phyloP scores from a whole-genome alignment of 2,888 invertebrate genomes.

The Rotaria magnacalcarata region DNA sequence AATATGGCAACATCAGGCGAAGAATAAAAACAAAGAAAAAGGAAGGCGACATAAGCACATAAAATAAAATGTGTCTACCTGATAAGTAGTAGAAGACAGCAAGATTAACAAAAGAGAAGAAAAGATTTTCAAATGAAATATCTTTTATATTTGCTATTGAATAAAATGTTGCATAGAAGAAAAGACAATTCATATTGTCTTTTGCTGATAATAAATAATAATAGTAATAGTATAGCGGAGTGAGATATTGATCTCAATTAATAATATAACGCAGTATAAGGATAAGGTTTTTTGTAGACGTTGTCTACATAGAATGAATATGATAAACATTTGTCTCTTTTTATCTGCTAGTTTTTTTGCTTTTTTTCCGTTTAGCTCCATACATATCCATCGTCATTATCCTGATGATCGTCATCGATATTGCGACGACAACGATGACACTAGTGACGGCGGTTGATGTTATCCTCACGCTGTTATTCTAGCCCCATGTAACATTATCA shows the following conservation, averaged over 20 bases:
- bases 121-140: neutral
- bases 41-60: neutral
- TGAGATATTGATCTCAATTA: neutral
- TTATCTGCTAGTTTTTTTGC: neutral
- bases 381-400: neutral
- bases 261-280: neutral
- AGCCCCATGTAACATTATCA: neutral
- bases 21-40: neutral
- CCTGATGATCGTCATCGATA: neutral
- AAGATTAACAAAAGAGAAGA: neutral
- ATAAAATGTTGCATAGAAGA: neutral
- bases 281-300: neutral
- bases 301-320: neutral
- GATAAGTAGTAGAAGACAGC: neutral
- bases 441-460: neutral
- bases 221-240: neutral
- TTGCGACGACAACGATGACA: neutral
- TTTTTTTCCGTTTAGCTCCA: neutral
- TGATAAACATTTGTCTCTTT: neutral
- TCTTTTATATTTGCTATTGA: neutral
- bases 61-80: neutral
- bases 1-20: neutral
- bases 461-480: neutral
- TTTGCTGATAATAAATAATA: neutral
- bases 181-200: neutral